phyloP scores from a whole-genome alignment of 2,113 vertebrate genomes.

The Anhinga anhinga region DNA sequence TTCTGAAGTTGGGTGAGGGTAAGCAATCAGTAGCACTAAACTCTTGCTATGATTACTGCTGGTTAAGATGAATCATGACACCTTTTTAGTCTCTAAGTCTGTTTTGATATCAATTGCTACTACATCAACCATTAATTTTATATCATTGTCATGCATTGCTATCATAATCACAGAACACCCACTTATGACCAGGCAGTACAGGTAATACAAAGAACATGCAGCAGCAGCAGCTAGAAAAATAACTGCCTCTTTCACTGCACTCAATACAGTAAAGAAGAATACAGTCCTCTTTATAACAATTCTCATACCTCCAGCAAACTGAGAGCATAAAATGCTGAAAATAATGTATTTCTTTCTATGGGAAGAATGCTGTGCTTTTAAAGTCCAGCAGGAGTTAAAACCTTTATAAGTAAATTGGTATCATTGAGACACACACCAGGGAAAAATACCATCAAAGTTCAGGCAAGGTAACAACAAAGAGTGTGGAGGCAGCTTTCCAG shows the following conservation, averaged over 20 bases:
- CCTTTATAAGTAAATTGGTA: not conserved
- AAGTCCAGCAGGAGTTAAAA: not conserved
- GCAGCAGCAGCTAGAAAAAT: not conserved
- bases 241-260: not conserved
- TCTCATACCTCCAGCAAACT: not conserved
- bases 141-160: not conserved
- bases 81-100: not conserved
- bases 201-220: not conserved
- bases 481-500: not conserved
- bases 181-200: conserved; percentile 1
- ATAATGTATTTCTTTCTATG: not conserved
- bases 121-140: not conserved
- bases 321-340: not conserved
- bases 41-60: not conserved
- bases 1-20: not conserved
- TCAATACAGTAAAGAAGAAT: not conserved
- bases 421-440: not conserved
- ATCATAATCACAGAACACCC: conserved; percentile 6
- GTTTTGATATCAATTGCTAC: not conserved
- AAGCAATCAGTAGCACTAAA: not conserved
- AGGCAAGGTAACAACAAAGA: not conserved
- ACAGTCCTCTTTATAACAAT: not conserved
- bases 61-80: not conserved
- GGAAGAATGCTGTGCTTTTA: not conserved
- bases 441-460: not conserved